Evolutionary conservation across 2,888 invertebrate genomes (phyloP).

Genomic region (Tribolium freemani): DNA sequence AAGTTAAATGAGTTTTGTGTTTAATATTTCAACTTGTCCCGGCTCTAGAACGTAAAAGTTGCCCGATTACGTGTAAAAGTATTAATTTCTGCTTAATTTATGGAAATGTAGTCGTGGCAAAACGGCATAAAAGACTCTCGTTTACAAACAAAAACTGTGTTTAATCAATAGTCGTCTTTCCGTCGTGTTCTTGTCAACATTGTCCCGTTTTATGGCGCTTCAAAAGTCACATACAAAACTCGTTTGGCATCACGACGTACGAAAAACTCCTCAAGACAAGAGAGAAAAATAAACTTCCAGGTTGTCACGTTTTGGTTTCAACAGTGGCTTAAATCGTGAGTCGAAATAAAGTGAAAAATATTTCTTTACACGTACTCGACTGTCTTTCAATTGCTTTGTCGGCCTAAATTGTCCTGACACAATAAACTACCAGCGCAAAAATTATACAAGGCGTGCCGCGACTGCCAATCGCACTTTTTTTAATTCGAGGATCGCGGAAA

Average conservation of each 20-base stretch:
- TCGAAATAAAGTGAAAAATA: constrained; percentile 42
- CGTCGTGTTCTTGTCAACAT: constrained; percentile 33
- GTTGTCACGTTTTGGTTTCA: constrained; percentile 43
- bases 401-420: constrained; percentile 13
- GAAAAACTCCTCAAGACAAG: constrained; percentile 25
- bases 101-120: constrained; percentile 16
- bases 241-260: constrained; percentile 30
- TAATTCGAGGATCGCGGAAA: neutral
- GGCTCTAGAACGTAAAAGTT: constrained; percentile 12
- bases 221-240: constrained; percentile 39
- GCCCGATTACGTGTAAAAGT: constrained; percentile 23
- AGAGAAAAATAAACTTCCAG: constrained; percentile 38
- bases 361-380: constrained; percentile 26
- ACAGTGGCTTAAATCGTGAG: constrained; percentile 41
- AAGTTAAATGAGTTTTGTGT: constrained; percentile 38
- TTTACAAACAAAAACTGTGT: neutral
- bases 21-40: constrained; percentile 33
- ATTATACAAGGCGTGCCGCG: neutral
- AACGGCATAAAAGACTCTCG: neutral
- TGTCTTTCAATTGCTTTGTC: constrained; percentile 20
- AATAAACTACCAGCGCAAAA: constrained; percentile 9
- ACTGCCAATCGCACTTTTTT: no score
- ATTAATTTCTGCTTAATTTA: constrained; percentile 30
- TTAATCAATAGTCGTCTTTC: constrained; percentile 30
- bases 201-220: constrained; percentile 32